phyloP scores from a whole-genome alignment of 2,888 invertebrate genomes.

The Ophioninae sp. region DNA sequence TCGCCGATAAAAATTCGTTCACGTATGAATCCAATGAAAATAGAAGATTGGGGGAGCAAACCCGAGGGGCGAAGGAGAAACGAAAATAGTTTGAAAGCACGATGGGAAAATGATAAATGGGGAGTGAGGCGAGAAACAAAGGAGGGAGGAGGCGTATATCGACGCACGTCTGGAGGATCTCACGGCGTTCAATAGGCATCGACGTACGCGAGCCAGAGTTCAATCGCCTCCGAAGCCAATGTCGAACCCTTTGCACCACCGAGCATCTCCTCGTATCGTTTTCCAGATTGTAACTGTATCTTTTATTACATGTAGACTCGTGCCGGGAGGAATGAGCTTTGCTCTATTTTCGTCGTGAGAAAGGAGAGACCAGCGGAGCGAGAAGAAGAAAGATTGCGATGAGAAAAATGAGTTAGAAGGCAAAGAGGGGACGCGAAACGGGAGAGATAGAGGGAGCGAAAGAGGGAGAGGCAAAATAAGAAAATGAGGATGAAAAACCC shows the following conservation, averaged over 20 bases:
- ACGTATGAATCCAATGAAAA: background rate
- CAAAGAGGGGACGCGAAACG: background rate
- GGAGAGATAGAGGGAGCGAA: background rate
- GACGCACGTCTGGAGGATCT: background rate
- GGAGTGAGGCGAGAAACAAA: constrained; percentile 63
- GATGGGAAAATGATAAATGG: constrained; percentile 58
- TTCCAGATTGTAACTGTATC: constrained; percentile 1
- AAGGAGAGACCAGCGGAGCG: background rate
- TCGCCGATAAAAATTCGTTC: no score
- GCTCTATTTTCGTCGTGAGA: constrained; percentile 35
- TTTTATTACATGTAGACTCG: constrained; percentile 17
- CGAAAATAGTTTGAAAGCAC: constrained; percentile 4
- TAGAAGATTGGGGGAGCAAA: background rate
- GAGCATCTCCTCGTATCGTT: constrained; percentile 31
- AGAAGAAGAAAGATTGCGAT: constrained; percentile 7
- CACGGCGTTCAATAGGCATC: constrained; percentile 20
- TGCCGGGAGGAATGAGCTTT: constrained; percentile 11
- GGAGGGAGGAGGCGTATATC: constrained; percentile 14
- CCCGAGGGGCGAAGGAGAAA: background rate
- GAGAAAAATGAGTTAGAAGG: background rate
- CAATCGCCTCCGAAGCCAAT: constrained; percentile 53
- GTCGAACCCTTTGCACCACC: constrained; percentile 24
- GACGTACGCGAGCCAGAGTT: constrained; percentile 59
- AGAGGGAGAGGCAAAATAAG: constrained; percentile 23
- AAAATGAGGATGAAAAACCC: constrained; percentile 27